Evolutionary conservation across 2,113 vertebrate species (phyloP).

Genomic region (Prinia subflava): DNA sequence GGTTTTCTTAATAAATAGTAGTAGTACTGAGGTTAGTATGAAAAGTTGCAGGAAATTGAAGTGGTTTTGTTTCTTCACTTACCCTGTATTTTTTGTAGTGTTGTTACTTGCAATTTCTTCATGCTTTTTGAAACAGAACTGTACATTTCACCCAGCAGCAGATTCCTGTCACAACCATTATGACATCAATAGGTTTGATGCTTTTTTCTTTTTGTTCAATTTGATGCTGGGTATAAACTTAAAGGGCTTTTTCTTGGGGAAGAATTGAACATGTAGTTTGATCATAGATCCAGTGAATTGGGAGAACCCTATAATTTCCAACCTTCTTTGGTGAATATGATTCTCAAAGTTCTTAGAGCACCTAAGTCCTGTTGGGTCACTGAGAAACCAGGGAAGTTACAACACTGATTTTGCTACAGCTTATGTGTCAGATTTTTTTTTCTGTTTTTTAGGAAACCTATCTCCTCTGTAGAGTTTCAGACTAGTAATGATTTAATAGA

Average conservation of each 20-base stretch:
- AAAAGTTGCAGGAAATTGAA: neutral
- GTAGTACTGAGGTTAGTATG: neutral
- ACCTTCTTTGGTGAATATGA: neutral
- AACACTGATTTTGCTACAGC: neutral
- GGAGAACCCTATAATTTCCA: neutral
- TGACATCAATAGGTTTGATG: neutral
- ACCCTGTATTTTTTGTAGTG: neutral
- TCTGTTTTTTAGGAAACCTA: conserved; percentile 50
- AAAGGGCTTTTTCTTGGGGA: neutral
- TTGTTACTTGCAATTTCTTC: neutral
- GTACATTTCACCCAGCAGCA: neutral
- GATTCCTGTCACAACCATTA: neutral
- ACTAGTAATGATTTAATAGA: conserved; percentile 37
- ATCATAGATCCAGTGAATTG: neutral
- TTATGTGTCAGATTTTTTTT: neutral
- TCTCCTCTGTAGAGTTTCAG: neutral
- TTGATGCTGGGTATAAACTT: neutral
- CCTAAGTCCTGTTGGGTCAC: neutral
- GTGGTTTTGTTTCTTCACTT: neutral
- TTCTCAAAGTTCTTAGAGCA: neutral
- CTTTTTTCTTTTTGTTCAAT: neutral
- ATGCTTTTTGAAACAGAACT: neutral
- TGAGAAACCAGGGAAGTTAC: neutral
- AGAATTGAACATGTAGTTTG: neutral
- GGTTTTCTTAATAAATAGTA: neutral